Percentiles rank a stretch among this genome's conserved stretches.
Conservation (phyloP, 2,888 invertebrate species). For the Lasioglossum leucozonium region DNA sequence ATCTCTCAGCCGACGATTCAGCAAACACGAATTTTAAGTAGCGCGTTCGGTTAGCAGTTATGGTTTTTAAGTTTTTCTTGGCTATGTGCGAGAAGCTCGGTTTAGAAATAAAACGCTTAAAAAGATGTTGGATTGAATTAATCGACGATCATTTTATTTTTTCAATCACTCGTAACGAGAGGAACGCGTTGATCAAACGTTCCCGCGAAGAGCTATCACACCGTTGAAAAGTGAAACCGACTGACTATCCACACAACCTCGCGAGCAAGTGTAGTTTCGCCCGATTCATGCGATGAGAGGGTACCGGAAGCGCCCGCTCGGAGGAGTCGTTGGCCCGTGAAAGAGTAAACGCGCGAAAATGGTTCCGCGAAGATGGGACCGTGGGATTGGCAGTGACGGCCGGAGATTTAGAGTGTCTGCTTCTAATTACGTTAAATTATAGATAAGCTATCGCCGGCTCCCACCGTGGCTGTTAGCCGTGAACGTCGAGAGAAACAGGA, state of each 20-base stretch:
- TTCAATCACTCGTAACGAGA: too few relatives aligned
- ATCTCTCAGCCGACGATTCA: background rate
- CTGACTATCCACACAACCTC: background rate
- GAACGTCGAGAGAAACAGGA: background rate
- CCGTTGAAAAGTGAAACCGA: background rate
- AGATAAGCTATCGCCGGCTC: background rate
- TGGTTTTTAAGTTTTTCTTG: background rate
- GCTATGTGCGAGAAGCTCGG: too few relatives aligned
- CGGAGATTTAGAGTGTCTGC: constrained; percentile 7
- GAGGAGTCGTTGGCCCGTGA: background rate
- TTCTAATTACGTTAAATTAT: constrained; percentile 2
- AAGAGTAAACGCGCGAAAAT: constrained; percentile 12
- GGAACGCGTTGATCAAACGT: too few relatives aligned
- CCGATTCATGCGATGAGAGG: background rate
- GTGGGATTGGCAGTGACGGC: background rate
- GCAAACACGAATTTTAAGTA: background rate
- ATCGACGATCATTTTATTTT: too few relatives aligned
- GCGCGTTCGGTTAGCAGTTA: background rate
- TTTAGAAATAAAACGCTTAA: too few relatives aligned
- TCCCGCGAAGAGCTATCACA: too few relatives aligned
- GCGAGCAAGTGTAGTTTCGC: background rate
- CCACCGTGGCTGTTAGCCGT: constrained; percentile 1
- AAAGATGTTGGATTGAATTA: too few relatives aligned
- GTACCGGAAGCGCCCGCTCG: background rate
- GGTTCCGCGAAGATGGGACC: constrained; percentile 1